These are phyloP conservation scores for Parnassius smintheus DNA, from an alignment of 2,888 invertebrate genomes.

Conservation along the genomic window DNA sequence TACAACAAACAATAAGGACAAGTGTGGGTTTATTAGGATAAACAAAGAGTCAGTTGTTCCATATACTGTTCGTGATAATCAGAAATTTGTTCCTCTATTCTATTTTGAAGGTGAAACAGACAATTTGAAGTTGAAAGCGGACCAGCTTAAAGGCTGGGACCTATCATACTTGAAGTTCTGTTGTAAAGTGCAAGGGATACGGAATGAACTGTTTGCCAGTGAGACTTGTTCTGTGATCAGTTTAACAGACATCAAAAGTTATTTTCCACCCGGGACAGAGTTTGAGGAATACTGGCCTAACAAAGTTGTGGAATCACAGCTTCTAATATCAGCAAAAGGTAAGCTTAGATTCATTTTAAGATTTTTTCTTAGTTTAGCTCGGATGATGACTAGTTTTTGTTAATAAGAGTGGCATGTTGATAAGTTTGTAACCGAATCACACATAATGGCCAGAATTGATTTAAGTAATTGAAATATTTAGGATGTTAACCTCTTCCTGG, in stretches of 20 bases:
- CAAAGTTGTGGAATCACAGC: constrained; percentile 91
- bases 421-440: too few relatives aligned
- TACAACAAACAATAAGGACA: constrained; percentile 86
- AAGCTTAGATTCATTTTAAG: constrained; percentile 31
- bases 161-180: constrained; percentile 95
- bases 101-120: constrained; percentile 95
- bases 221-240: constrained; percentile 95
- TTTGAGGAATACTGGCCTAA: constrained; percentile 97
- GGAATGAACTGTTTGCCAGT: constrained; percentile 94
- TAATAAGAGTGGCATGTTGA: too few relatives aligned
- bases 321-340: constrained; percentile 86
- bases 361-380: neutral
- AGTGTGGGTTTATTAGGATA: constrained; percentile 94
- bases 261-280: constrained; percentile 93
- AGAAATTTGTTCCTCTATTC: constrained; percentile 95
- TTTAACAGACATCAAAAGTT: constrained; percentile 93
- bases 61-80: constrained; percentile 90
- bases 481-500: too few relatives aligned
- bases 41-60: constrained; percentile 97
- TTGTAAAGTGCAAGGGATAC: constrained; percentile 95
- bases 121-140: constrained; percentile 92
- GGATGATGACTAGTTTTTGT: too few relatives aligned
- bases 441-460: too few relatives aligned
- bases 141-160: constrained; percentile 95
- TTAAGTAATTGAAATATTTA: too few relatives aligned